phyloP scores from a whole-genome alignment of 2,888 invertebrate species.

The Drosophila anomalata region DNA sequence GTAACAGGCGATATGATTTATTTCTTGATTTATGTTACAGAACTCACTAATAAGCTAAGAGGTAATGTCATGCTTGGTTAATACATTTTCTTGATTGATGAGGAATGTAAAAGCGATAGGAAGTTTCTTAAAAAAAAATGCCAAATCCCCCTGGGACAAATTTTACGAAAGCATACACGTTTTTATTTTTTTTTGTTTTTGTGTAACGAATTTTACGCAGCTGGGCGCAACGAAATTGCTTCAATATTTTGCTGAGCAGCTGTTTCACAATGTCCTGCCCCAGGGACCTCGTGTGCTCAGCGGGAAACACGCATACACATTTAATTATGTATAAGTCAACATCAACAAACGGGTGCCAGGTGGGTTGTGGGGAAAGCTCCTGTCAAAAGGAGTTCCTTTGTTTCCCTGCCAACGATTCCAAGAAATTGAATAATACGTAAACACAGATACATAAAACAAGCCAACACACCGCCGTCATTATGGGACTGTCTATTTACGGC shows the following conservation, averaged over 20 bases:
- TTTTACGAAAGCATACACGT: slow-evolving; percentile 11
- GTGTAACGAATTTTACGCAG: slow-evolving; percentile 11
- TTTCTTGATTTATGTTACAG: background rate
- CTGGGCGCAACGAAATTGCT: slow-evolving; percentile 30
- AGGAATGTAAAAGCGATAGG: background rate
- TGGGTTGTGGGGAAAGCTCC: background rate
- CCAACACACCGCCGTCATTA: slow-evolving; percentile 39
- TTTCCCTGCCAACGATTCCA: slow-evolving; percentile 50
- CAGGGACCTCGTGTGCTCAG: slow-evolving; percentile 22
- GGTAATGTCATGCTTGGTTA: background rate
- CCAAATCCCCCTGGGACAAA: slow-evolving; percentile 2
- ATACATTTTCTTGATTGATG: slow-evolving; percentile 1
- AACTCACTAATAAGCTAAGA: background rate
- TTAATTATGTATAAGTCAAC: slow-evolving; percentile 32
- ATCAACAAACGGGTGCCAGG: slow-evolving; percentile 14
- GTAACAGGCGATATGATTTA: slow-evolving; percentile 19
- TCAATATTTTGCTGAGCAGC: slow-evolving; percentile 21
- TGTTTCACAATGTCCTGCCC: slow-evolving; percentile 34
- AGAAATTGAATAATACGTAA: slow-evolving; percentile 48
- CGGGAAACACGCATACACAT: slow-evolving; percentile 13
- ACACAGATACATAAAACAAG: slow-evolving; percentile 28
- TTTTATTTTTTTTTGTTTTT: background rate
- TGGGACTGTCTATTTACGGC: slow-evolving; percentile 13
- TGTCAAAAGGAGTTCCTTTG: background rate
- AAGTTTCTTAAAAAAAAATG: background rate